These are phyloP conservation scores for Rhea americana DNA, from an alignment of 2,113 vertebrate genomes.

Conservation along the genomic window DNA sequence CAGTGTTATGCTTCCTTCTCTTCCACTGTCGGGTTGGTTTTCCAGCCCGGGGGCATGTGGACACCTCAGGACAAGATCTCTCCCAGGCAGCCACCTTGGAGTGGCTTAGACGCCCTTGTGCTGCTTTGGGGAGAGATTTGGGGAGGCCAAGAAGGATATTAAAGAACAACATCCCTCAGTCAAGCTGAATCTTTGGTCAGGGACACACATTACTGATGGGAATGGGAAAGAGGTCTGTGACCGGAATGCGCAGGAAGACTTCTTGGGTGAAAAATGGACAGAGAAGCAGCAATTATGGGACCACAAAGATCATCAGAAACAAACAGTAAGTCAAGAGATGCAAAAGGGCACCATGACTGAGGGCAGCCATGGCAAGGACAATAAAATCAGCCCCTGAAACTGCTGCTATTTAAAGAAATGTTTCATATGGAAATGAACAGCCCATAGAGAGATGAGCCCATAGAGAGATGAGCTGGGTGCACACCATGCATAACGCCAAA, in stretches of 20 bases:
- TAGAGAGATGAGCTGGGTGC: background rate
- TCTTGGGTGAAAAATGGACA: background rate
- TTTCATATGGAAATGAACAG: slow-evolving; percentile 52
- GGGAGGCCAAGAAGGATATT: background rate
- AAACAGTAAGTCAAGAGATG: background rate
- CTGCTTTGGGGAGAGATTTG: background rate
- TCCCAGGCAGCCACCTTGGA: background rate
- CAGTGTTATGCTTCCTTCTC: background rate
- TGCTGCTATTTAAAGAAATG: slow-evolving; percentile 44
- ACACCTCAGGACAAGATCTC: background rate
- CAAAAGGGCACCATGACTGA: slow-evolving; percentile 6
- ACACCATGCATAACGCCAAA: background rate
- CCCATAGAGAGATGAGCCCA: background rate
- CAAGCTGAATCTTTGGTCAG: background rate
- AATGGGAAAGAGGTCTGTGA: background rate
- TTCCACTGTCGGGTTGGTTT: background rate
- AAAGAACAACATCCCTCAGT: background rate
- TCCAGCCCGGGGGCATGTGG: accelerated
- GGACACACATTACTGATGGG: background rate
- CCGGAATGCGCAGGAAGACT: background rate
- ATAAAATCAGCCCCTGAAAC: slow-evolving; percentile 31
- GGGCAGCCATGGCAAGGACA: slow-evolving; percentile 26
- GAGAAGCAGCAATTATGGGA: background rate
- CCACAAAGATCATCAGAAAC: background rate
- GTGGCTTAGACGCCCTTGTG: background rate